Evolutionary conservation across 2,888 invertebrate genomes (phyloP).

Genomic region (Trachelus tabidus): DNA sequence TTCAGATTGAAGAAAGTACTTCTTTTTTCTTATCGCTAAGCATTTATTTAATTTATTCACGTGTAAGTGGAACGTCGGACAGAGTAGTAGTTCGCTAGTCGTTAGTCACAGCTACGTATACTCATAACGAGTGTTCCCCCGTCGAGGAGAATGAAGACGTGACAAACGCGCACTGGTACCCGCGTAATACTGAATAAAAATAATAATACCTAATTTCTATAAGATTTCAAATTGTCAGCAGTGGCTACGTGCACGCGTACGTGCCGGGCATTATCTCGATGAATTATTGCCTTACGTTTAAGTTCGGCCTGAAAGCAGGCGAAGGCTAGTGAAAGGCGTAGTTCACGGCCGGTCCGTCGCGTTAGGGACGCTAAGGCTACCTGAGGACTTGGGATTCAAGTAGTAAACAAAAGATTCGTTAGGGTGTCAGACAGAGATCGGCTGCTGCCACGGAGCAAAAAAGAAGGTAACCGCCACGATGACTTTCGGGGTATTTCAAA

Average conservation of each 20-base stretch:
- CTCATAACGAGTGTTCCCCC: background rate
- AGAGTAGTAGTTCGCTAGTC: background rate
- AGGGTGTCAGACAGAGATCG: background rate
- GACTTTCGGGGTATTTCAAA: background rate
- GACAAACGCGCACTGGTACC: background rate
- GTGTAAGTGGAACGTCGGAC: no score
- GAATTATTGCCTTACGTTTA: slow-evolving; percentile 25
- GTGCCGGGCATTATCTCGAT: slow-evolving; percentile 25
- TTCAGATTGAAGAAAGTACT: no score
- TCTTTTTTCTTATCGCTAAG: background rate
- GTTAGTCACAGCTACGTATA: background rate
- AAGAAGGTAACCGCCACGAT: slow-evolving; percentile 17
- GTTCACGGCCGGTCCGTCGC: slow-evolving; percentile 36
- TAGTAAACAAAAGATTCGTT: background rate
- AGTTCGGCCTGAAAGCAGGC: slow-evolving; percentile 28
- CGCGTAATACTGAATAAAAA: no score
- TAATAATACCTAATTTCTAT: background rate
- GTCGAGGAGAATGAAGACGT: fast-evolving
- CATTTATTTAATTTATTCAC: background rate
- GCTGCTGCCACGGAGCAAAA: slow-evolving; percentile 25
- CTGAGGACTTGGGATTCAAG: background rate
- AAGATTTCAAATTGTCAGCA: background rate
- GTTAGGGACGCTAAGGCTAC: background rate
- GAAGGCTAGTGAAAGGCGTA: slow-evolving; percentile 42
- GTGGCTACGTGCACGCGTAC: background rate